A percentile compares a stretch with the other conserved stretches of the same genome.
Evolutionary conservation across 2,113 vertebrate genomes (phyloP).

Genomic region (Nycticryphes semicollaris): DNA sequence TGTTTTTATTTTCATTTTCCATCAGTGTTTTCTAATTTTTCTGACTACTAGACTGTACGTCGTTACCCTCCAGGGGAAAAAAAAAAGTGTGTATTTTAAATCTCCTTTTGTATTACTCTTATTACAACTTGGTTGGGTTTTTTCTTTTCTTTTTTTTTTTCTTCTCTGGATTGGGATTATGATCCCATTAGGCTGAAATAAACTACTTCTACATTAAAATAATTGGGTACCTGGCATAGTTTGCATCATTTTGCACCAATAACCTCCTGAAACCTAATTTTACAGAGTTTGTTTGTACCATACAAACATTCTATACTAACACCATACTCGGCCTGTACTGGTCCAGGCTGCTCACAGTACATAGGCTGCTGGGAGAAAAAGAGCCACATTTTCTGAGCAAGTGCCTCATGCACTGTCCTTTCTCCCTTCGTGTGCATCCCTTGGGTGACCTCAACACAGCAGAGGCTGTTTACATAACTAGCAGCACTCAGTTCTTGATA

Average conservation of each 20-base stretch:
- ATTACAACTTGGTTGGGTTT: too few species aligned
- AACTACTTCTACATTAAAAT: background rate
- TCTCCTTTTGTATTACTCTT: background rate
- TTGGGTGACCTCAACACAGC: background rate
- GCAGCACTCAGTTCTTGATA: background rate
- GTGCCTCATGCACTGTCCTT: background rate
- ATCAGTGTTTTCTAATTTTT: background rate
- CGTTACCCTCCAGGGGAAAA: background rate
- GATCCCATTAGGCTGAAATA: background rate
- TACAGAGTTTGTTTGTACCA: background rate
- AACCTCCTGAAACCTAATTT: background rate
- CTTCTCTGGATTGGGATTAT: background rate
- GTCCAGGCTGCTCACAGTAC: background rate
- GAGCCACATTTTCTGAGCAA: background rate
- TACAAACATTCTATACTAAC: background rate
- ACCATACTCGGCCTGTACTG: accelerated
- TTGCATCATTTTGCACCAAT: background rate
- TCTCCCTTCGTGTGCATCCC: background rate
- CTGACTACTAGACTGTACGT: background rate
- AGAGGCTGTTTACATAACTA: background rate
- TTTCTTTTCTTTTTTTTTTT: background rate
- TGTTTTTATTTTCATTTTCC: background rate
- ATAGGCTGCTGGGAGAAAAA: background rate
- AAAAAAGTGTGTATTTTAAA: background rate
- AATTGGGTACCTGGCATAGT: background rate